Base-by-base conservation (phyloP, 2,888 invertebrate genomes). In the Capitulum mitella region DNA sequence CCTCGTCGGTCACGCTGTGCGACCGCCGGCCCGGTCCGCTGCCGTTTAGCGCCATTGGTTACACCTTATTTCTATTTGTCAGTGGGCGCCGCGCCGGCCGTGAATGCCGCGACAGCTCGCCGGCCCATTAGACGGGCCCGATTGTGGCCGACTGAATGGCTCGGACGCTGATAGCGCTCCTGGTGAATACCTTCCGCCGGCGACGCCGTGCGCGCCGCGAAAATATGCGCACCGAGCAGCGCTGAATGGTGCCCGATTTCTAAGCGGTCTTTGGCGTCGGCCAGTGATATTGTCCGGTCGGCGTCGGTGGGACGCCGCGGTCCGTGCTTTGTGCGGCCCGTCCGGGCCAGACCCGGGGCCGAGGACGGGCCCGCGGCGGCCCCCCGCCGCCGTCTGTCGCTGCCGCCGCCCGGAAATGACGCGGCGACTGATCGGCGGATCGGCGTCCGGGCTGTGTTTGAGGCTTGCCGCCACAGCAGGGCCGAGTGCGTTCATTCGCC, bases 31-130 rank as follows among this genome's bases (percentile, higher is more conserved):
- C 8, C 29, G 64, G 34, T 34, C 19, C 5, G 64, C 64, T 34
- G 70, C 37, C 70, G 40, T 40, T 70, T 70, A 70, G 70, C 37
- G 29, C 29, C 70, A 70, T 70, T 70, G 37, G 70, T 70, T 70
- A 70, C 70, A 70, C 70, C 70, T 70, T 70, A 70, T 70, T 70
- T 70, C 70, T 70, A 70, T 70, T 70, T 70, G 70, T 70, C 70
- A 70, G 37, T 40, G 26, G 70, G 70, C 37, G 0, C 70, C 19
- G 70, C n/a, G 40, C 10, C 22, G 5, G 70, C 26, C 26, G 26
- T 70, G 70, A 70, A 70, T 70, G 40, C 40, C 70, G 26, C 70
- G 37, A 40, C 70, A 70, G 70, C 70, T 37, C 37, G 37, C 26
- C 70, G 70, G 10, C 70, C 37, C 70, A 70, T 70, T 70, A 40